Base-by-base conservation (phyloP, 1,140 invertebrate genomes). In the Drosophila pruinosa region DNA sequence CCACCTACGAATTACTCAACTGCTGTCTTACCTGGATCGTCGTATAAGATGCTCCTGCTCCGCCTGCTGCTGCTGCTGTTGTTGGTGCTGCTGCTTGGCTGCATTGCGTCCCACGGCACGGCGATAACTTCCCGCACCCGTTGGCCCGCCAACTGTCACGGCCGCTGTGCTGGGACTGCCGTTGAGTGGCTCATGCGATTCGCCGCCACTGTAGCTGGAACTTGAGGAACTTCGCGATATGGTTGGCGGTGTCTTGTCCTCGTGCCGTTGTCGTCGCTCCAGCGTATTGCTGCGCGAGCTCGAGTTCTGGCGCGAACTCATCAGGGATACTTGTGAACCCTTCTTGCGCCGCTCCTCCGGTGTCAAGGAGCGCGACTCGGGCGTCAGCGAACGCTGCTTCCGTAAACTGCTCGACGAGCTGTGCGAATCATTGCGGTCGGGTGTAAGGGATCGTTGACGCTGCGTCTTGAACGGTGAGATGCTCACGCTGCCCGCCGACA, bases 201-300 rank as follows among this genome's bases (percentile, higher is more conserved):
- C 85, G 0, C 89, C 69, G 12, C 89, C 89, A 47, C 91, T 91
- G 48, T 91, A 91, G 15, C 91, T 91, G 5, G 91, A 91, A 36
- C 90, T 91, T 0, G 91, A 91, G 22, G 91, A 91, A 52, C 90
- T 91, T 7, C 91, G 73, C 21, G 91, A 91, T 15, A 91, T 89
- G 53, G 73, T 90, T 3, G 72, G 62, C 26, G 72, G 70, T 15
- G 86, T 86, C 21, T 88, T 91, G 4, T 91, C 85, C 24, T 79
- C 78, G 24, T 75, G 65, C 0, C 73, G 67, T 12, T 83, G 82
- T 19, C 90, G 75, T 4, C 78, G 78, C 50, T 91, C 91, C 2
- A 91, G 19, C 1, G 90, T 91, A 19, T 86, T 91, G 52, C 69
- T 90, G 48, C 86, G 78, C 4, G 89, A 91, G 47, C 79, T 78